Evolutionary conservation across 2,113 vertebrate species (phyloP), one percentile per base, ranked within the genome.

Genomic region (Notechis scutatus): DNA sequence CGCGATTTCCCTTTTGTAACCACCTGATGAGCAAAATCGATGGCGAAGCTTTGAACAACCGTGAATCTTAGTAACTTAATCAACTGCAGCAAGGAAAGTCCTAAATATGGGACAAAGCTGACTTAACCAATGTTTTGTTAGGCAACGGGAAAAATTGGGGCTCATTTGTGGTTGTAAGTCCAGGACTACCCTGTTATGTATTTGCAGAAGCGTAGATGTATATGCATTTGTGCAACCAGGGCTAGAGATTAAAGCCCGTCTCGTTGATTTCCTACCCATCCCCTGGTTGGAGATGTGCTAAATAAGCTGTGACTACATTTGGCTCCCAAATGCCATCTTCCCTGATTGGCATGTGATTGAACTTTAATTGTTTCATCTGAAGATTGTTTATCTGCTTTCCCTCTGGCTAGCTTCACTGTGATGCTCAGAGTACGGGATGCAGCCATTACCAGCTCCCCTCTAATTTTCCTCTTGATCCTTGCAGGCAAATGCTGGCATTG

Each of bases 321-420:
- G 1, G 2, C 90, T 91, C 93, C 91, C 93, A 94, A 94, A 91
- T 91, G 87, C 87, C 0, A 3, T 1, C 69, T 81, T 24, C 39
- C 47, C 14, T 87, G 93, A 93, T 95, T 95, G 95, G 96, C 94
- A 94, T 5, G 20, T 94, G 94, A 94, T 93, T 95, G 96, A 96
- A 97, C 91, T 90, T 96, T 96, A 96, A 96, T 97, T 97, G 96
- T 97, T 97, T 96, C 95, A 94, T 96, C 96, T 96, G 92, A 94
- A 95, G 94, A 95, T 95, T 87, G 55, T 96, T 96, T 94, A 92
- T 92, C 95, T 93, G 92, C 92, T 96, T 95, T 86, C 94, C 92
- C 87, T 90, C 88, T 0, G 47, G 26, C 93, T 52, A 10, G 85
- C 96, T 95, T 90, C 89, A 96, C 94, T 21, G 55, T 87, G 95